phyloP scores from a whole-genome alignment of 2,113 vertebrate species.

The Mus pahari region DNA sequence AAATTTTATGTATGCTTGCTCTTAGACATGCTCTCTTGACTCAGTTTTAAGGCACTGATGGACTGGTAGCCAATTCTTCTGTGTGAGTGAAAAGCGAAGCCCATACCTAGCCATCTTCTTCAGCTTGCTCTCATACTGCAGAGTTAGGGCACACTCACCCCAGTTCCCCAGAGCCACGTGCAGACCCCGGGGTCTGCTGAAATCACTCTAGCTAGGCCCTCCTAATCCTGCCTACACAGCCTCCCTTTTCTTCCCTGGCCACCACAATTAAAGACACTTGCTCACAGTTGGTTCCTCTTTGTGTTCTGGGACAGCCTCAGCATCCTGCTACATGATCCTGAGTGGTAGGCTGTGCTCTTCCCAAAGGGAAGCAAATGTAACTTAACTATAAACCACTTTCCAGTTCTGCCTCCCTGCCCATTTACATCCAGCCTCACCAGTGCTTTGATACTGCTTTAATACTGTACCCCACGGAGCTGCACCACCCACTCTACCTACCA shows the following conservation, averaged over 20 bases:
- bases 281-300: background rate
- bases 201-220: background rate
- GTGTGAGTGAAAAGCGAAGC: background rate
- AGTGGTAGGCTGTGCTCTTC: background rate
- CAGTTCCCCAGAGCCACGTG: no score
- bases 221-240: background rate
- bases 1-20: background rate
- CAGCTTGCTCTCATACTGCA: background rate
- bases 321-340: background rate
- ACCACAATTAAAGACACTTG: background rate
- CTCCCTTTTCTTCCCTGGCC: background rate
- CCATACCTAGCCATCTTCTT: background rate
- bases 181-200: background rate
- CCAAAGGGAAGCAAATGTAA: background rate
- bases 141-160: background rate
- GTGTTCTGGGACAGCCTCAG: no score
- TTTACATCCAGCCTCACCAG: background rate
- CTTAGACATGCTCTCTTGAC: background rate
- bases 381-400: background rate
- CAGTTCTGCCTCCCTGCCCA: background rate
- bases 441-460: background rate
- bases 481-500: background rate
- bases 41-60: background rate
- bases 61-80: background rate
- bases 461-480: background rate